Evolutionary conservation across 2,888 invertebrate genomes (phyloP), one percentile per base, ranked within the genome.

Genomic region (Lepeophtheirus nordmannii): DNA sequence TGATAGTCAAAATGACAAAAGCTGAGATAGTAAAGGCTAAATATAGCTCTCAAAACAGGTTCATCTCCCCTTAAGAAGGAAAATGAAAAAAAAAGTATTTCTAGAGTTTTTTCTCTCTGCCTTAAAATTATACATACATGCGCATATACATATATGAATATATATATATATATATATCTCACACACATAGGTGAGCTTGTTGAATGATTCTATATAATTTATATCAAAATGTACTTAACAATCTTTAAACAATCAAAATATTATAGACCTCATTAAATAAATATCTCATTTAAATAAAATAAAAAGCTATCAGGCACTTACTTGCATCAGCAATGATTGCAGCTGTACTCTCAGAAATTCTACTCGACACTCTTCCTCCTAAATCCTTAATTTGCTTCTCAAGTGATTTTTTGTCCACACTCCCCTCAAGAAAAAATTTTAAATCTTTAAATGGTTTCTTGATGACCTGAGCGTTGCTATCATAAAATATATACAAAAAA

Each of bases 361-460:
- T 85, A 3, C 78, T 78, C 0, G 79, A 78, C 0, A 87, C 81
- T 69, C 81, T 82, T 0, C 92, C 94, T 0, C 94, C 93, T 64
- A 90, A 74, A 68, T 82, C 81, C 23, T 80, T 73, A 57, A 96
- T 84, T 58, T 82, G 80, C 53, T 80, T 80, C 70, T 85, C 87
- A 0, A 89, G 70, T 0, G 80, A 80, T 0, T 83, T 82, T 67
- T 71, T 70, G 11, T 68, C 62, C 9, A 75, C 74, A 41, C 79
- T 74, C 7, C 76, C 77, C 59, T 74, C 76, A 30, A 89, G 73
- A 53, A 83, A 83, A 76, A 94, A 87, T 72, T 85, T 83, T 75
- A 91, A 82, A 68, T 86, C 83, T 71, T 85, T 85, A 22, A 93
- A 74, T 1, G 78, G 77, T 63, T 70, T 70, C 14, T 20, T 53